Evolutionary conservation across 2,888 invertebrate genomes (phyloP).

Genomic region (Rotaria sp.): DNA sequence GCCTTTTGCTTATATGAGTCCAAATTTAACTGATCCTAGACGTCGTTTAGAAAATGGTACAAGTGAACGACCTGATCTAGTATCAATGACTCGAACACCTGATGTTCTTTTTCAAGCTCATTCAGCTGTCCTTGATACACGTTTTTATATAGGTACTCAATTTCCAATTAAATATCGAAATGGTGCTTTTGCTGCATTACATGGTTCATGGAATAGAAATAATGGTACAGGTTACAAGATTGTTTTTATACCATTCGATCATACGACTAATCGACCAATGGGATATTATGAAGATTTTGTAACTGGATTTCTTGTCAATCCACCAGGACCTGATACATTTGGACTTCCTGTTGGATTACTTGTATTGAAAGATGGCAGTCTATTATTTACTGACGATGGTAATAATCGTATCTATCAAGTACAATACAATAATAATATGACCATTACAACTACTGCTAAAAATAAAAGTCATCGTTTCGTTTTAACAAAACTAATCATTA

Average conservation of each 20-base stretch:
- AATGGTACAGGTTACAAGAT: neutral
- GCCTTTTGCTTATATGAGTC: too few species aligned
- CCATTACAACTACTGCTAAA: too few species aligned
- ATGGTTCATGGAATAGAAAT: constrained; percentile 28
- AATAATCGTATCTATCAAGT: neutral
- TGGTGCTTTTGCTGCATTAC: constrained; percentile 19
- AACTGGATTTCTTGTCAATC: neutral
- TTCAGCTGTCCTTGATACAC: neutral
- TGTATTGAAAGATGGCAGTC: constrained; percentile 22
- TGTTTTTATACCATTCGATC: constrained; percentile 15
- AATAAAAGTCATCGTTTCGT: too few species aligned
- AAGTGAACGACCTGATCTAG: too few species aligned
- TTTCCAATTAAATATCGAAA: neutral
- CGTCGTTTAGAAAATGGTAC: too few species aligned
- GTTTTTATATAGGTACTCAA: neutral
- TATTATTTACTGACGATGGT: neutral
- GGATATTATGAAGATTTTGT: constrained; percentile 14
- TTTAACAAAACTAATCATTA: too few species aligned
- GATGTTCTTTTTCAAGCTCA: constrained; percentile 8
- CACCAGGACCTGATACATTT: neutral
- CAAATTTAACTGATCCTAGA: too few species aligned
- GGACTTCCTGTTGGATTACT: neutral
- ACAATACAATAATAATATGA: neutral
- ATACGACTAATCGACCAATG: neutral
- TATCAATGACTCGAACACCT: too few species aligned